These are phyloP conservation scores for Morpho helenor DNA, from an alignment of 2,888 invertebrate genomes.

Conservation along the genomic window DNA sequence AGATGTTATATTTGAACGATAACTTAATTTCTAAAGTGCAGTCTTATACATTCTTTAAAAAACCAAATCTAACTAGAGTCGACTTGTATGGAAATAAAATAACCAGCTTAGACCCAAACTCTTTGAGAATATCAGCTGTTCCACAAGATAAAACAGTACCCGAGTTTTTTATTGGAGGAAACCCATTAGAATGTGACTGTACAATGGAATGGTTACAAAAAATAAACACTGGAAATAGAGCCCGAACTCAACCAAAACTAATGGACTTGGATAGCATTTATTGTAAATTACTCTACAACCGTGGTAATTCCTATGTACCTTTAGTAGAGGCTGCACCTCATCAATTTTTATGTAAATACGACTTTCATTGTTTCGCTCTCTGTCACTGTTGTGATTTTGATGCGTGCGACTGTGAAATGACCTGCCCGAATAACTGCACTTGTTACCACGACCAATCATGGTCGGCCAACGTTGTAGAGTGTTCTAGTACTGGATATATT, in stretches of 20 bases:
- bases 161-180: conserved; percentile 91
- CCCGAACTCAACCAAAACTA: conserved; percentile 88
- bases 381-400: conserved; percentile 96
- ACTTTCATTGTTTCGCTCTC: conserved; percentile 90
- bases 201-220: conserved; percentile 95
- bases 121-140: conserved; percentile 86
- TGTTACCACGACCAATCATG: conserved; percentile 94
- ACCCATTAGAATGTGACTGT: conserved; percentile 93
- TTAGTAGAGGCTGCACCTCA: conserved; percentile 88
- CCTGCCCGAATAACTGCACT: conserved; percentile 91
- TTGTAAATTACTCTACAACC: conserved; percentile 88
- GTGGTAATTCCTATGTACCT: conserved; percentile 85
- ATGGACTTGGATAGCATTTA: conserved; percentile 91
- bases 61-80: conserved; percentile 89
- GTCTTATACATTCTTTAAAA: conserved; percentile 92
- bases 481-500: conserved; percentile 84
- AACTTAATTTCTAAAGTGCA: conserved; percentile 90
- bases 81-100: conserved; percentile 91
- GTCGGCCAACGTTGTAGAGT: conserved; percentile 92
- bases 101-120: conserved; percentile 86
- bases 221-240: conserved; percentile 86
- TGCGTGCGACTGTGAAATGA: conserved; percentile 95
- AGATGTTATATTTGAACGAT: conserved; percentile 88
- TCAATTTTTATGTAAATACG: conserved; percentile 91
- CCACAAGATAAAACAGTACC: conserved; percentile 85